A percentile compares a stretch with the other conserved stretches of the same genome.
Conservation (phyloP, 2,113 vertebrate genomes). For the Odocoileus hemionus region DNA sequence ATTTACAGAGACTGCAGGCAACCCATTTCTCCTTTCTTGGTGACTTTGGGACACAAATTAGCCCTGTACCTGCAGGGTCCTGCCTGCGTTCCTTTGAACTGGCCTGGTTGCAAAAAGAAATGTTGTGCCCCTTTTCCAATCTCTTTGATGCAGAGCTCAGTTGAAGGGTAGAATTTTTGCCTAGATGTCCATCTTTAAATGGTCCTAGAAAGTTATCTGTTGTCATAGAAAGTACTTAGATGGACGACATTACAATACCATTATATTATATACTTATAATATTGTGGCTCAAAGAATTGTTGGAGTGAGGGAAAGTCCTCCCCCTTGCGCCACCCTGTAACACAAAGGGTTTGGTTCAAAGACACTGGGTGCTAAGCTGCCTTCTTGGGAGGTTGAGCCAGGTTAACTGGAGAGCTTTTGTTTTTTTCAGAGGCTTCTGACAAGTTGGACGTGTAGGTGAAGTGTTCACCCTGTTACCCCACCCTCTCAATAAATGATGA, state of each 20-base stretch:
- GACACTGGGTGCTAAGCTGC: background rate
- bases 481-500: background rate
- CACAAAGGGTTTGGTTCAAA: background rate
- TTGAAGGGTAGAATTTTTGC: background rate
- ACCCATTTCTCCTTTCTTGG: background rate
- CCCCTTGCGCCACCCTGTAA: background rate
- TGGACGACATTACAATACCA: background rate
- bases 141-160: background rate
- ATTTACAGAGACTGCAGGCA: background rate
- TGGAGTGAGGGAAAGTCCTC: background rate
- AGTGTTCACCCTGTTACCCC: background rate
- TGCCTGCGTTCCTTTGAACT: background rate
- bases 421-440: background rate
- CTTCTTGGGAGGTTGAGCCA: background rate
- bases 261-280: background rate
- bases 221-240: background rate
- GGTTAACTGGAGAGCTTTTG: too few species aligned
- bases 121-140: background rate
- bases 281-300: background rate
- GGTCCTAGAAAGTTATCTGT: background rate
- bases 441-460: accelerated
- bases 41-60: background rate
- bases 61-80: background rate
- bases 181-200: background rate
- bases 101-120: background rate